Base-by-base conservation (phyloP, 2,797 vertebrate genomes). In the Clangula hyemalis region DNA sequence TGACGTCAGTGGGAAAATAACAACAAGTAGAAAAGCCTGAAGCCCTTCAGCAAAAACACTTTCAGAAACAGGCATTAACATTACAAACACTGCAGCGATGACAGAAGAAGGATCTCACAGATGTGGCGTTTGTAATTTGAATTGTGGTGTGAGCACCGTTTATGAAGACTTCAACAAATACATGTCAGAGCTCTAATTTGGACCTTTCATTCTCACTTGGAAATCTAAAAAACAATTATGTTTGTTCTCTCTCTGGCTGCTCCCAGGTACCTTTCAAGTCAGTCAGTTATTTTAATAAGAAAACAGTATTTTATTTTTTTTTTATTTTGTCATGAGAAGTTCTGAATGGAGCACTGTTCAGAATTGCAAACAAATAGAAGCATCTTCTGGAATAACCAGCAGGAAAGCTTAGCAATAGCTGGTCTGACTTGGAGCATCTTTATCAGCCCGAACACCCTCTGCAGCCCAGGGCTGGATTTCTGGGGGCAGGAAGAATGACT, bases 221-320 rank as follows among this genome's bases (percentile, higher is more conserved):
- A 89, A 77, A 85, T 65, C 60, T 32, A 57, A 38, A 24, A 17
- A 36, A 49, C 56, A 51, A 73, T 15, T 2, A 21, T 34, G 58
- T 66, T 92, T 90, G 38, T 62, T 91, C 38, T 89, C 38, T 74
- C 82, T 83, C 53, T 25, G 34, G 21, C 49, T 91, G 41, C 16
- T 95, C 36, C 51, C 68, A 85, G 53, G 24, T 89, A 85, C 18
- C 24, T 89, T 89, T 82, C 1, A 25, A 92, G 54, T 13, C 81
- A 90, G 66, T 15, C 66, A 56, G 56, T 71, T 91, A 61, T 72
- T 93, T 75, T 83, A 89, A 83, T 75, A 80, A 87, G 57, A 15
- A 78, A 75, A 84, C 15, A 36, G 10, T n/a, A 74, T 7, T 18
- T 85, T 28, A 28, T 30, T 54, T 51, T 14, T 27, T 53, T 25